Base-by-base conservation (phyloP, 92 coral and sea anemone genomes). In the Anthopleura xanthogrammica region DNA sequence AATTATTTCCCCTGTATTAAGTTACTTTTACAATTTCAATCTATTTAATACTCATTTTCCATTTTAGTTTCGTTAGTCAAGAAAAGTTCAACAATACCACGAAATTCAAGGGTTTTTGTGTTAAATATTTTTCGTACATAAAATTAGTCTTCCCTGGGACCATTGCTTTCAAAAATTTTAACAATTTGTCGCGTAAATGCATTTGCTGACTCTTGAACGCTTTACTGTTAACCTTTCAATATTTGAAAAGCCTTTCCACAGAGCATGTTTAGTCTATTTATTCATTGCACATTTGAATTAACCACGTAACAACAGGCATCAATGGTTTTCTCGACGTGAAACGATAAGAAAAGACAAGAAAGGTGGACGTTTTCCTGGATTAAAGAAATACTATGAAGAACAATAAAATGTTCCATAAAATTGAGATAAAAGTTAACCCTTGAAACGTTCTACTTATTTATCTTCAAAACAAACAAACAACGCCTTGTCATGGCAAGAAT, bases 241-340 rank as follows among this genome's bases (percentile, higher is more conserved):
- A 2, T 36, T 23, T 5, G 50, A 19, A 36, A 68, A 22, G 19
- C 43, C 42, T 68, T 68, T 68, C 42, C 74, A 68, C 74, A 68
- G 41, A 13, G 74, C 36, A 29, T 29, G 74, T 68, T 68, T 68
- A 10, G 41, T 68, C 4, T 68, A 11, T 36, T 68, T 68, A 36
- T 24, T 68, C 74, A 68, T 68, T 68, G 42, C 42, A 68, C 74
- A 68, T 68, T 68, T 29, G 74, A 68, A 68, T 68, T 24, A 13
- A 68, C 8, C 8, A 68, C 19, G 70, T 54, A 11, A 2, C 9
- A 20, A 20, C 65, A 62, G 7, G 17, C 4, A 9, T 62, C 4
- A 1, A 24, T 36, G 14, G 20, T 13, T 36, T 68, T 68, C 41
- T 11, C 41, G 36, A 29, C 42, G 70, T 62, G 70, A 4, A 68